Evolutionary conservation across 1,140 invertebrate species (phyloP).

Genomic region (Leptopilina boulardi): DNA sequence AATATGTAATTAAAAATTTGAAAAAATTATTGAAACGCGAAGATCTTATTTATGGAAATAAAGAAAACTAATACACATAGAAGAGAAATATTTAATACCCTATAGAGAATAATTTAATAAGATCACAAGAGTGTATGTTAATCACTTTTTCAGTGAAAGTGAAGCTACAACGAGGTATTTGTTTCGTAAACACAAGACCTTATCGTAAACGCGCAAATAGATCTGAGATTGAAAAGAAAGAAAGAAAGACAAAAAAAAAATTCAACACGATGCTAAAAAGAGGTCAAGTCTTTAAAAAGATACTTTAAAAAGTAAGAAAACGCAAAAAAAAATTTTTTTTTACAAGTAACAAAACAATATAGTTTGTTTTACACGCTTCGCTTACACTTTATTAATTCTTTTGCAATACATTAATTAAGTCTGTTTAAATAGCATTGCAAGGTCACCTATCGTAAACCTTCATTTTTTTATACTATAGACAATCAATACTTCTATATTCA

Average conservation of each 20-base stretch:
- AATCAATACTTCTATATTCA: conserved; percentile 66
- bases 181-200: conserved; percentile 12
- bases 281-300: not conserved
- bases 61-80: not conserved
- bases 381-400: conserved; percentile 76
- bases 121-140: conserved; percentile 4
- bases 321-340: not conserved
- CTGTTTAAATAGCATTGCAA: conserved; percentile 74
- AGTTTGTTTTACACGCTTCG: conserved; percentile 72
- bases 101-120: conserved; percentile 6
- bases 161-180: conserved; percentile 13
- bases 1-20: not conserved
- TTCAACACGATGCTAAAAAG: not conserved
- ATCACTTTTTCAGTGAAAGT: conserved; percentile 10
- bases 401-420: conserved; percentile 77
- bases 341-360: not conserved
- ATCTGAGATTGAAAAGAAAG: not conserved
- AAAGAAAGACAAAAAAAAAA: not conserved
- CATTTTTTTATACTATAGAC: conserved; percentile 72
- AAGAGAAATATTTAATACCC: not conserved
- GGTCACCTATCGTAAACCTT: conserved; percentile 70
- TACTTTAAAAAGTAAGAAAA: not conserved
- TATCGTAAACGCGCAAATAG: conserved; percentile 6
- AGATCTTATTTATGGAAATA: not conserved
- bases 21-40: not conserved